Evolutionary conservation across 2,797 vertebrate genomes (phyloP), one percentile per base, ranked within the genome.

Genomic region (Aphelocoma californica): DNA sequence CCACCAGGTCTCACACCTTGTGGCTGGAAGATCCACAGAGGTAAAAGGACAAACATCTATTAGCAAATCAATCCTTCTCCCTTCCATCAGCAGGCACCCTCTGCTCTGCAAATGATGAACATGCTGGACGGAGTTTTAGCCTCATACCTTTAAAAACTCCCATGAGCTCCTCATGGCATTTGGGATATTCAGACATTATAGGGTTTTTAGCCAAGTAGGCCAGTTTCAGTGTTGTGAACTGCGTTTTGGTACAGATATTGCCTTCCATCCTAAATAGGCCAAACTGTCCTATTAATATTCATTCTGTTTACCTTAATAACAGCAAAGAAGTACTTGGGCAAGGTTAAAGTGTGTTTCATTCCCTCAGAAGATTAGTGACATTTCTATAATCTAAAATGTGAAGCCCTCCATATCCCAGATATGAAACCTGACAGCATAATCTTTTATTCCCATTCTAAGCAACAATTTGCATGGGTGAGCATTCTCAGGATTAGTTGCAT

Each of bases 391-490:
- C 40, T 66, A 64, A 83, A 94, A 86, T 42, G 73, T 54, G 60
- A 94, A 81, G 40, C 86, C 51, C 61, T 83, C 40, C 47, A 18
- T 58, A 75, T 77, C 48, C 79, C 73, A 86, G 69, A 83, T 66
- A 86, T 38, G 75, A 90, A 92, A 90, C 80, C 67, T 90, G 88
- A 81, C 74, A 88, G 73, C 36, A 62, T 81, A 92, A 81, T 91
- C 78, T 81, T 88, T 88, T 92, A 86, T 88, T 93, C 25, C 53
- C 38, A 79, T 90, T 91, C 80, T 88, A 84, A 90, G 36, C 23
- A 95, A 84, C 54, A 78, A 92, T 90, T 93, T 94, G 91, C 73
- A 80, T 50, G 58, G 67, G 70, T 75, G 80, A 96, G 85, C 28
- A 1, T 91, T 91, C 86, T 75, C 51, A 34, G 93, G 78, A 95